phyloP scores from a whole-genome alignment of 1,140 invertebrate species.

The Sarcophaga peregrina region DNA sequence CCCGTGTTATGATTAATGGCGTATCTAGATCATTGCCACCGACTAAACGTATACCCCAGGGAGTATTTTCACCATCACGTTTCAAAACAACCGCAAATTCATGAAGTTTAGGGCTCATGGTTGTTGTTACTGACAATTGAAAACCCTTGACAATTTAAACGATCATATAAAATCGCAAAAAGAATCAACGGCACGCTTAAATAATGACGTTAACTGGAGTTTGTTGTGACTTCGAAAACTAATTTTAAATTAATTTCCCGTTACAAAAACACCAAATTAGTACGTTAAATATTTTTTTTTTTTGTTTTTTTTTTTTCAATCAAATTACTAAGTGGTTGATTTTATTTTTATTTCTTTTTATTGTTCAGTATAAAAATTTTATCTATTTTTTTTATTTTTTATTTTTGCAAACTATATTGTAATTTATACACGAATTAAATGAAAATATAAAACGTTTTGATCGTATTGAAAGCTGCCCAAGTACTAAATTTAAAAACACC shows the following conservation, averaged over 20 bases:
- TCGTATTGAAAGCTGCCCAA: slow-evolving; percentile 66
- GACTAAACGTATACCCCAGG: slow-evolving; percentile 92
- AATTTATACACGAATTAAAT: slow-evolving; percentile 32
- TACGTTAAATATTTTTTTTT: not conserved
- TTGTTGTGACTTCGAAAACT: slow-evolving; percentile 35
- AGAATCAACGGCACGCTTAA: not conserved
- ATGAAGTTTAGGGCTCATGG: slow-evolving; percentile 73
- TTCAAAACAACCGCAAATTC: slow-evolving; percentile 80
- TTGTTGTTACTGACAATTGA: not conserved
- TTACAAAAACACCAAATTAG: slow-evolving; percentile 22
- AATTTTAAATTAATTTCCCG: slow-evolving; percentile 33
- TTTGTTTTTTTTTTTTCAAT: slow-evolving; percentile 23
- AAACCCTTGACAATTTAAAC: not conserved
- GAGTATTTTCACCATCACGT: slow-evolving; percentile 78
- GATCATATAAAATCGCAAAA: not conserved
- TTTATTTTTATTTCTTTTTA: not conserved
- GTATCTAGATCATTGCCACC: slow-evolving; percentile 89
- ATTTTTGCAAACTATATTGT: slow-evolving; percentile 28
- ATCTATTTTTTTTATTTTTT: not conserved
- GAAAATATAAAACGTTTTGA: slow-evolving; percentile 57
- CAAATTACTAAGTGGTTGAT: not conserved
- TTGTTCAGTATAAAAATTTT: not conserved
- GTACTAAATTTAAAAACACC: slow-evolving; percentile 64
- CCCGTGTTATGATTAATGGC: slow-evolving; percentile 91
- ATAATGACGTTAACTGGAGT: not conserved